Conservation (phyloP, 2,888 invertebrate species). For the Orthosia gracilis region DNA sequence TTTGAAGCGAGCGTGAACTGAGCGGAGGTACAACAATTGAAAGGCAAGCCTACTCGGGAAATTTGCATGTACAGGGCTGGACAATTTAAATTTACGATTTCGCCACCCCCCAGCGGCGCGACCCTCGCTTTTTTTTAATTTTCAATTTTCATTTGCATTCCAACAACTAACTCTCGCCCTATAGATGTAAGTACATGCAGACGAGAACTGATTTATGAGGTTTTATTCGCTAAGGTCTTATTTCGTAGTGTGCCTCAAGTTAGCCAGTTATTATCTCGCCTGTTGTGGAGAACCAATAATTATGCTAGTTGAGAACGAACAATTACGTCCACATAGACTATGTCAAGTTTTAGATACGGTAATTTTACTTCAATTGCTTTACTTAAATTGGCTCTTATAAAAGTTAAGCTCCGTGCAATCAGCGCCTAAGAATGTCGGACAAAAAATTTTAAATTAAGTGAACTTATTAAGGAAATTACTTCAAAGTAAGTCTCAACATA, state of each 20-base stretch:
- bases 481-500: conserved; percentile 35
- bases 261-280: conserved; percentile 50
- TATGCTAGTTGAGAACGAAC: conserved; percentile 52
- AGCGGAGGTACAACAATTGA: conserved; percentile 78
- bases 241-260: conserved; percentile 42
- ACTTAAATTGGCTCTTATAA: conserved; percentile 6
- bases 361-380: conserved; percentile 31
- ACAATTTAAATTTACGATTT: conserved; percentile 91
- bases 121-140: conserved; percentile 90
- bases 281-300: conserved; percentile 52
- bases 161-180: conserved; percentile 78
- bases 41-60: conserved; percentile 83
- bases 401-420: conserved; percentile 4
- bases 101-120: conserved; percentile 83
- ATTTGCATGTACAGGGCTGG: conserved; percentile 90
- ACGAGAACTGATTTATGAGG: conserved; percentile 66
- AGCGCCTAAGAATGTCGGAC: conserved; percentile 8
- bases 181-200: conserved; percentile 64
- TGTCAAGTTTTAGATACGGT: conserved; percentile 19
- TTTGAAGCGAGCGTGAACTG: conserved; percentile 62
- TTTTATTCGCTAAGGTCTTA: conserved; percentile 56
- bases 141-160: conserved; percentile 91
- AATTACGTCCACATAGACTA: conserved; percentile 35
- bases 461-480: conserved; percentile 38
- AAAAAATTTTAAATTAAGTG: conserved; percentile 24